Evolutionary conservation across 2,113 vertebrate species (phyloP).

Genomic region (Chelonoidis abingdonii): DNA sequence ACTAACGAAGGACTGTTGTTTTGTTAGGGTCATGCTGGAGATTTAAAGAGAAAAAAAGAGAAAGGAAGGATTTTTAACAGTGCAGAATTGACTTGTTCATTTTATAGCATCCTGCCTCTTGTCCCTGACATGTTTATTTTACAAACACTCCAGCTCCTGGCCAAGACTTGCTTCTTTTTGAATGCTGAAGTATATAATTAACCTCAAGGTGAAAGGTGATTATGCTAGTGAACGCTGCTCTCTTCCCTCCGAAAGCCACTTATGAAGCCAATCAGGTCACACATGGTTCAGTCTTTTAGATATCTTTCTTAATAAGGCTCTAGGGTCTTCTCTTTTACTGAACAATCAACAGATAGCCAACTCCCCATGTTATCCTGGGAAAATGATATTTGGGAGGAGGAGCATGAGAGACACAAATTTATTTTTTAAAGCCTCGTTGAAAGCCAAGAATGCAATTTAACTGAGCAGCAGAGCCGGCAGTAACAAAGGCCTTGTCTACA

Average conservation of each 20-base stretch:
- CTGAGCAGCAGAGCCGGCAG: background rate
- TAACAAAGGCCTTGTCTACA: background rate
- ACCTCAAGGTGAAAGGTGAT: conserved; percentile 78
- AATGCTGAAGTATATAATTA: conserved; percentile 77
- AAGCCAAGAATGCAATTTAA: conserved; percentile 37
- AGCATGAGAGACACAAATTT: background rate
- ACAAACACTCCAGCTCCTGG: conserved; percentile 69
- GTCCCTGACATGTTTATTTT: conserved; percentile 76
- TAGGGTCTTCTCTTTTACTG: conserved; percentile 40
- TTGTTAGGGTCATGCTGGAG: conserved; percentile 17
- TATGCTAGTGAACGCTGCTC: conserved; percentile 69
- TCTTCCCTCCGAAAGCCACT: conserved; percentile 73
- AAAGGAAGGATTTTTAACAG: conserved; percentile 56
- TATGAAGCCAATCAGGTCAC: conserved; percentile 76
- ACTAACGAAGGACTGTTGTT: conserved; percentile 32
- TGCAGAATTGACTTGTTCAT: conserved; percentile 61
- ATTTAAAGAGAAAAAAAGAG: conserved; percentile 14
- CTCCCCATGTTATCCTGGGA: conserved; percentile 38
- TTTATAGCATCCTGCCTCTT: conserved; percentile 70
- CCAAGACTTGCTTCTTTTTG: conserved; percentile 60
- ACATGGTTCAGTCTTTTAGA: conserved; percentile 74
- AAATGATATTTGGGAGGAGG: conserved; percentile 32
- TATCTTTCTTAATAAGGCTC: conserved; percentile 78
- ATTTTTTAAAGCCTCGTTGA: conserved; percentile 10
- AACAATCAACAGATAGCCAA: conserved; percentile 62